Base-by-base conservation (phyloP, 2,113 vertebrate species). In the Brachyhypopomus occidentalis region DNA sequence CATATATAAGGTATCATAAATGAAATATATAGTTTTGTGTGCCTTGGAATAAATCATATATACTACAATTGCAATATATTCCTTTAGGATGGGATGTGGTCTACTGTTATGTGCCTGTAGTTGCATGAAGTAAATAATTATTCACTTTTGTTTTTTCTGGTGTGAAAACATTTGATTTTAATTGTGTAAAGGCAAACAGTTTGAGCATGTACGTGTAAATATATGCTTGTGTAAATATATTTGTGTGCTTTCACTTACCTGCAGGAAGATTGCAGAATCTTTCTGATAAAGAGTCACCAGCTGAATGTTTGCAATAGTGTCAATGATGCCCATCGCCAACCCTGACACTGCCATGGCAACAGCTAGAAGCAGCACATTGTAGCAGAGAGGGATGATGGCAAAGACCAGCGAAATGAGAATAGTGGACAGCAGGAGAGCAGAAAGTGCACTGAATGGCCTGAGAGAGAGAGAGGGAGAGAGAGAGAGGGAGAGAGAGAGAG, bases 251-350 rank as follows among this genome's bases (percentile, higher is more conserved):
- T 62, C 25, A 22, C 88, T 92, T 63, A 98, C 97, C 97, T 99
- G 97, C 77, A 98, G 92, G 89, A 99, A 98, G 88, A 98, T 84
- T 0, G 96, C 96, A 0, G 97, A 97, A 86, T 99, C 96, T 90
- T 94, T 97, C 89, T 98, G 95, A 89, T 98, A 99, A 88, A 97
- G 95, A 89, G 94, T 92, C 79, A 99, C 96, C 84, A 99, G 93
- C 87, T 98, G 97, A 90, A 97, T 95, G 91, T 98, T 98, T 80
- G 96, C 96, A 27, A 98, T 97, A 8, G 97, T 98, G 91, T 98
- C 97, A 1, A 99, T 98, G 78, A 97, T 90, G 11, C 97, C 97
- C 97, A 99, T 98, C 30, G 97, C 96, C 84, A 98, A 89, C 17
- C 97, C 97, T 0, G 96, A 96, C 87, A 96, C 92, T 0, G 96